These are phyloP conservation scores for Caenorhabditis panamensis DNA, from an alignment of 2,888 invertebrate species.

Conservation along the genomic window DNA sequence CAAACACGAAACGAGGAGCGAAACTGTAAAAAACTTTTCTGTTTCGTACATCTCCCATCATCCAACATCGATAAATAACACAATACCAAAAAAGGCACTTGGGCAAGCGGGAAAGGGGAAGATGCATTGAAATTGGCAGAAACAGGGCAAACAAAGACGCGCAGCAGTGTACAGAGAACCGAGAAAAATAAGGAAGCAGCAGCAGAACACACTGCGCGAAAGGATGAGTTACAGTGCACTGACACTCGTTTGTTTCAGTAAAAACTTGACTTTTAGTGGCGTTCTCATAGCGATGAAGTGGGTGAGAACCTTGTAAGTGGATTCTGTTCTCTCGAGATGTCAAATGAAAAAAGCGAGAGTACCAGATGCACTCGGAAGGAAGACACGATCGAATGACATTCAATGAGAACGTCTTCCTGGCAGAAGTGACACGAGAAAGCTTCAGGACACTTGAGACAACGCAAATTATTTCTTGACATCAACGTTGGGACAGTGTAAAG, in stretches of 20 bases:
- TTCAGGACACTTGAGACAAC: slow-evolving; percentile 7
- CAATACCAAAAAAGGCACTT: slow-evolving; percentile 25
- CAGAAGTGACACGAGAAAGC: not conserved
- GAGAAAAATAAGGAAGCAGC: slow-evolving; percentile 5
- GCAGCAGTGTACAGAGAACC: slow-evolving; percentile 18
- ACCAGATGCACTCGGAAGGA: slow-evolving; percentile 8
- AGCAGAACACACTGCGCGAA: slow-evolving; percentile 9
- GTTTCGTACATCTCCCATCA: not conserved
- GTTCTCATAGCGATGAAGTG: not conserved
- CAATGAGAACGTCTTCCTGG: slow-evolving; percentile 7
- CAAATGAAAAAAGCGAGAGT: not conserved
- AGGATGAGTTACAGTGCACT: not conserved
- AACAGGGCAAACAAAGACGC: slow-evolving; percentile 20
- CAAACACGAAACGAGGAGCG: slow-evolving; percentile 17
- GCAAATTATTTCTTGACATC: not conserved
- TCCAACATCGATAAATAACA: slow-evolving; percentile 15
- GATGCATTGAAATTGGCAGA: slow-evolving; percentile 28
- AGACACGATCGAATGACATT: slow-evolving; percentile 25
- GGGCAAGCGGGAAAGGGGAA: slow-evolving; percentile 17
- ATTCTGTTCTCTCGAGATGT: not conserved
- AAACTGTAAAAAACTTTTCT: slow-evolving; percentile 26
- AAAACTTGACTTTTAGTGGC: not conserved
- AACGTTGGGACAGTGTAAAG: slow-evolving; percentile 6
- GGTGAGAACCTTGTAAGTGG: not conserved
- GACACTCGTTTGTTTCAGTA: not conserved